Percentiles rank a stretch among this genome's conserved stretches.
These are phyloP conservation scores for Xestia rhomboidea DNA, from an alignment of 2,888 invertebrate species.

Conservation along the genomic window DNA sequence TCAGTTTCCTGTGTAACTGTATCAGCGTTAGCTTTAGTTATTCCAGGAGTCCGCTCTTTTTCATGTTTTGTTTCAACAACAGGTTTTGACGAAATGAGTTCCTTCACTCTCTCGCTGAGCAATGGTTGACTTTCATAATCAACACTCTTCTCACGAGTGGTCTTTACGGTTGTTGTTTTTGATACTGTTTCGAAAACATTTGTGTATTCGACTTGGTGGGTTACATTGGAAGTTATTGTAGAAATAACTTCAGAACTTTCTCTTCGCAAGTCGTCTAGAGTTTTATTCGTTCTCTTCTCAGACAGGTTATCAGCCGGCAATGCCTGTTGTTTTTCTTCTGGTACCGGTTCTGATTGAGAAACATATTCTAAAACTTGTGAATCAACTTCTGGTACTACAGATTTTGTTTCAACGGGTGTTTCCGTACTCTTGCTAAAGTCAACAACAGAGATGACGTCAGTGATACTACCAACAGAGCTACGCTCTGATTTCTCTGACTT, in stretches of 20 bases:
- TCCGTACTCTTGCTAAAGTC: constrained; percentile 8
- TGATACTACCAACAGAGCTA: constrained; percentile 31
- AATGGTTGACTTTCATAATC: constrained; percentile 7
- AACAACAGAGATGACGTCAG: constrained; percentile 25
- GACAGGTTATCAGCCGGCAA: neutral
- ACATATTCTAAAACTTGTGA: constrained; percentile 40
- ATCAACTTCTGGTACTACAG: constrained; percentile 16
- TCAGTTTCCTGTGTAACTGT: neutral
- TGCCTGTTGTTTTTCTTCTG: constrained; percentile 1
- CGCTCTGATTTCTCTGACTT: constrained; percentile 52
- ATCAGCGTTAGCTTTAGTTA: neutral
- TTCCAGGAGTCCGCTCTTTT: neutral
- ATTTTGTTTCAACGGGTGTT: constrained; percentile 15
- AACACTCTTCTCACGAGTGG: neutral
- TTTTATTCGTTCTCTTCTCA: neutral
- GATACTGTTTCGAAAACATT: constrained; percentile 22
- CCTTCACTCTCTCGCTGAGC: neutral
- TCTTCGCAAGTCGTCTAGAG: neutral
- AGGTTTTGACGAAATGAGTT: neutral
- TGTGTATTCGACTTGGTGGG: constrained; percentile 5
- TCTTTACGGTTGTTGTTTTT: constrained; percentile 9
- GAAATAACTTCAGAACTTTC: constrained; percentile 19
- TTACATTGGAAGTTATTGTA: constrained; percentile 13
- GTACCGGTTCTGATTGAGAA: constrained; percentile 16
- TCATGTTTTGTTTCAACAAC: constrained; percentile 9